Evolutionary conservation across 1,140 invertebrate species (phyloP), one percentile per base, ranked within the genome.

Genomic region (Carposina sasakii): DNA sequence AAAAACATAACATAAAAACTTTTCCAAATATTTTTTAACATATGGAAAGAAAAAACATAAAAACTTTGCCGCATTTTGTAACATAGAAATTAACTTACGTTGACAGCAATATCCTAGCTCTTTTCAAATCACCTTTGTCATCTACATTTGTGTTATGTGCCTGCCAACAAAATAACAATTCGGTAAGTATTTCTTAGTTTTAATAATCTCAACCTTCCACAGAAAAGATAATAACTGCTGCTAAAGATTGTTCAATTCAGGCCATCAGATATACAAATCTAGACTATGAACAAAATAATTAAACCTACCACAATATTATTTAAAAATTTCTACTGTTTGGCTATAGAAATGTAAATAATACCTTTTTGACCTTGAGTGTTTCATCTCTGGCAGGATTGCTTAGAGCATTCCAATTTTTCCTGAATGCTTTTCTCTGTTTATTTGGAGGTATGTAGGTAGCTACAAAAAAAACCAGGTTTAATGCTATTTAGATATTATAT

Each of bases 391-490:
- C 57, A 48, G 76, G 79, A 51, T 81, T 79, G 33, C 70, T 49
- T 40, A 59, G 40, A 8, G 40, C 20, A 55, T 67, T 78, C 79
- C 76, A 83, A 19, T 71, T 47, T 59, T 71, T 79, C 40, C 76
- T 67, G n/a, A 59, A 48, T 16, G 71, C 79, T 23, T 52, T 31
- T 19, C 12, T 37, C 62, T 79, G 73, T 43, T 83, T 76, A 24
- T 79, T 65, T 37, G 81, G 77, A 33, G 79, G 77, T 28, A 86
- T 73, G 42, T 73, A 71, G 13, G 57, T 73, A 57, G 84, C 84
- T 86, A 63, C 13, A 74, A 74, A 41, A 15, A 51, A 4, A 48
- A 10, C n/a, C 24, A 30, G 16, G 50, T 21, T 37, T 33, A 21
- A 37, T 15, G 10, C n/a, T 28, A 28, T 6, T 6, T 28, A 28